Percentiles rank a stretch among this genome's conserved stretches.
Evolutionary conservation across 2,797 vertebrate genomes (phyloP).

Genomic region (Orientallactaga sibirica): DNA sequence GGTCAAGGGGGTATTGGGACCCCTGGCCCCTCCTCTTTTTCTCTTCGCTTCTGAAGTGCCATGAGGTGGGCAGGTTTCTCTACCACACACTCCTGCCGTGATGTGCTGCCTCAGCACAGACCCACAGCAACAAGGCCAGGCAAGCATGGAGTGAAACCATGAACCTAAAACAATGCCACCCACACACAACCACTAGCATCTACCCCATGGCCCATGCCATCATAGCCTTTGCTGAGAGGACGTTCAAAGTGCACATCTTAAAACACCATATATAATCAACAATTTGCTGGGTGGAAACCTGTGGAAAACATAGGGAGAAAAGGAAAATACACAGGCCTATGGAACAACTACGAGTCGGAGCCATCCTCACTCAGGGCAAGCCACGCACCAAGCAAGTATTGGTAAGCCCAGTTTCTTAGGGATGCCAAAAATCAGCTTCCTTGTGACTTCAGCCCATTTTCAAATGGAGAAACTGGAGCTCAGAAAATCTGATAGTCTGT

Average conservation of each 20-base stretch:
- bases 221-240: not conserved
- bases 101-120: not conserved
- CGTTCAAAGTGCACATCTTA: not conserved
- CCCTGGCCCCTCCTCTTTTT: too few species aligned
- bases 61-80: too few species aligned
- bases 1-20: too few species aligned
- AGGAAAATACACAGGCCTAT: accelerated
- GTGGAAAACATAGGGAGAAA: not conserved
- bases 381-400: accelerated
- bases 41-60: not conserved
- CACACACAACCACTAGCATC: not conserved
- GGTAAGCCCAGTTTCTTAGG: not conserved
- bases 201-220: not conserved
- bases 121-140: not conserved
- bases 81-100: not conserved
- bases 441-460: not conserved
- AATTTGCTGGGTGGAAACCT: not conserved
- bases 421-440: not conserved
- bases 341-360: not conserved
- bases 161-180: not conserved
- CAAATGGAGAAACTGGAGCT: not conserved
- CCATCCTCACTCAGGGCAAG: not conserved
- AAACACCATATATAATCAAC: not conserved
- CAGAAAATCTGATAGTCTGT: not conserved
- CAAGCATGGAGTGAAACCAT: not conserved